Conservation (phyloP, 2,888 invertebrate genomes). For the Clivina fossor region DNA sequence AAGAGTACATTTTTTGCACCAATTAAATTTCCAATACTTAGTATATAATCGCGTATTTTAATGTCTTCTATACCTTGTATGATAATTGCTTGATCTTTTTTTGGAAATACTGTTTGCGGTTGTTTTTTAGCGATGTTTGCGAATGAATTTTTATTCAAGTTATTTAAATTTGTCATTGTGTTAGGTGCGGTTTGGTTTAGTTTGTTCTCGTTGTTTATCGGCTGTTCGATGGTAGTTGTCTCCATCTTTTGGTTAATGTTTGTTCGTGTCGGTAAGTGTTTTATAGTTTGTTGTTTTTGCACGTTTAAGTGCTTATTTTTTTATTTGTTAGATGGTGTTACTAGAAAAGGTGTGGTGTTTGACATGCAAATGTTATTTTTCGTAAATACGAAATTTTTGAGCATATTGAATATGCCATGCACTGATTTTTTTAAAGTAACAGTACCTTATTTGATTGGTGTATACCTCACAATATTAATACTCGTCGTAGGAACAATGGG, state of each 20-base stretch:
- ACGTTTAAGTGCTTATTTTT: background rate
- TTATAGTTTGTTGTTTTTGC: background rate
- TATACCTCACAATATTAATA: background rate
- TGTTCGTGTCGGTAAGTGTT: constrained; percentile 1
- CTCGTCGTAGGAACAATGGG: background rate
- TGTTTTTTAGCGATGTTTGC: constrained; percentile 4
- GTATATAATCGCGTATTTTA: constrained; percentile 6
- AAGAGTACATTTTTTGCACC: constrained; percentile 24
- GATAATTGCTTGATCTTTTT: constrained; percentile 10
- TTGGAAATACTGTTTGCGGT: background rate
- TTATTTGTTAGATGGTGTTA: constrained; percentile 1
- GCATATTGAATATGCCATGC: constrained; percentile 1
- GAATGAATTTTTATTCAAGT: constrained; percentile 4
- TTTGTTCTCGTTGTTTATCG: constrained; percentile 1
- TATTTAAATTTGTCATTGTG: constrained; percentile 4
- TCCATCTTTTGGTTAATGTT: background rate
- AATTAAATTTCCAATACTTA: constrained; percentile 18
- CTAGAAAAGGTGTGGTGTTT: background rate
- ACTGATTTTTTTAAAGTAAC: background rate
- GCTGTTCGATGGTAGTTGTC: background rate
- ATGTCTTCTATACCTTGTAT: background rate
- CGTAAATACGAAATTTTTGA: background rate
- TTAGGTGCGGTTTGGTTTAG: constrained; percentile 1
- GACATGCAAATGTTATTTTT: constrained; percentile 1
- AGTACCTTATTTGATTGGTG: background rate